These are phyloP conservation scores for Sialis lutaria DNA, from an alignment of 2,888 invertebrate genomes.

Conservation along the genomic window DNA sequence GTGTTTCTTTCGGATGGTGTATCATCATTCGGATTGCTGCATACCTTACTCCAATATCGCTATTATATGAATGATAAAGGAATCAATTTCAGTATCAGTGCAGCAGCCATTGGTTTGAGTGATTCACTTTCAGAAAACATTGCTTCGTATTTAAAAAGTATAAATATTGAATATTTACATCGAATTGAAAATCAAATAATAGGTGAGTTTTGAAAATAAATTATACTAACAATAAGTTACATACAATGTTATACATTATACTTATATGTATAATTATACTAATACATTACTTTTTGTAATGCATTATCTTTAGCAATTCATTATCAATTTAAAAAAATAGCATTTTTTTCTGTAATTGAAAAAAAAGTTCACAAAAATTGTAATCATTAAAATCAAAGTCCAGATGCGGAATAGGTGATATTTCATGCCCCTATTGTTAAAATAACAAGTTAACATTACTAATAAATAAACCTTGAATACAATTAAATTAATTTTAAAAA, in stretches of 20 bases:
- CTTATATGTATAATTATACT: slow-evolving; percentile 1
- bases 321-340: no score
- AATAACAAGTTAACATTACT: no score
- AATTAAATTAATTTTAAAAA: no score
- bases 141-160: slow-evolving; percentile 34
- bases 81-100: slow-evolving; percentile 50
- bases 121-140: slow-evolving; percentile 34
- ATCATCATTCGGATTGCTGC: slow-evolving; percentile 68
- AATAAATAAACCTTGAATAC: no score
- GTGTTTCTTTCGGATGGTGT: slow-evolving; percentile 74
- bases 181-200: slow-evolving; percentile 21
- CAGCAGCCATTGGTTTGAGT: slow-evolving; percentile 60
- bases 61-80: slow-evolving; percentile 58
- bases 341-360: no score
- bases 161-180: slow-evolving; percentile 42
- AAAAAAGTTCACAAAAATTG: no score
- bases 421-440: no score
- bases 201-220: slow-evolving; percentile 18
- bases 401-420: no score
- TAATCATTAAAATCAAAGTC: no score
- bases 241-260: not conserved
- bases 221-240: not conserved
- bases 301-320: no score
- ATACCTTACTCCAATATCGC: slow-evolving; percentile 71
- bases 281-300: slow-evolving; percentile 1